A percentile compares a stretch with the other conserved stretches of the same genome.
Evolutionary conservation across 2,113 vertebrate species (phyloP).

Genomic region (Seriola quinqueradiata): DNA sequence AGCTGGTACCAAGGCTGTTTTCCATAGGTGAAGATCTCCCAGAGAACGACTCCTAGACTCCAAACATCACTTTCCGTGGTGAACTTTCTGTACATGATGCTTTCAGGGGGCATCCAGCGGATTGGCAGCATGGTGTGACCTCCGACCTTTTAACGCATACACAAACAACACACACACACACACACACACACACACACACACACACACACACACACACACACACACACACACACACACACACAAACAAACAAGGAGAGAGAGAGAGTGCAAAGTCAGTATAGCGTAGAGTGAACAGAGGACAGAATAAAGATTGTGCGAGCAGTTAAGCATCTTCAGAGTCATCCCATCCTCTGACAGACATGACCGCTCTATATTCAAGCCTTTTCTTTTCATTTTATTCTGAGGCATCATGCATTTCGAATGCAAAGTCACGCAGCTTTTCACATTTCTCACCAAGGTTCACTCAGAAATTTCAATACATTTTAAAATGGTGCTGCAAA

Average conservation of each 20-base stretch:
- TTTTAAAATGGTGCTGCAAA: constrained; percentile 36
- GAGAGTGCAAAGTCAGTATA: constrained; percentile 25
- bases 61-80: constrained; percentile 99
- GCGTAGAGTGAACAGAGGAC: not conserved
- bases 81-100: constrained; percentile 99
- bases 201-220: constrained; percentile 15
- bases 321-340: not conserved
- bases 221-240: constrained; percentile 25
- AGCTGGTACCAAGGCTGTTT: constrained; percentile 99
- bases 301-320: not conserved
- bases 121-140: constrained; percentile 99
- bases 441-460: constrained; percentile 17
- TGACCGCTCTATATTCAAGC: not conserved
- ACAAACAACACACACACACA: not conserved
- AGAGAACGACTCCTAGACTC: constrained; percentile 98
- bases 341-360: constrained; percentile 4
- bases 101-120: constrained; percentile 99
- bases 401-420: not conserved
- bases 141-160: constrained; percentile 89
- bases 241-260: not conserved
- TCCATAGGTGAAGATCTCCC: constrained; percentile 99
- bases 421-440: constrained; percentile 11
- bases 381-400: not conserved
- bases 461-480: constrained; percentile 27
- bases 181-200: constrained; percentile 12